phyloP scores from a whole-genome alignment of 2,888 invertebrate genomes.

The Eristalis tenax region DNA sequence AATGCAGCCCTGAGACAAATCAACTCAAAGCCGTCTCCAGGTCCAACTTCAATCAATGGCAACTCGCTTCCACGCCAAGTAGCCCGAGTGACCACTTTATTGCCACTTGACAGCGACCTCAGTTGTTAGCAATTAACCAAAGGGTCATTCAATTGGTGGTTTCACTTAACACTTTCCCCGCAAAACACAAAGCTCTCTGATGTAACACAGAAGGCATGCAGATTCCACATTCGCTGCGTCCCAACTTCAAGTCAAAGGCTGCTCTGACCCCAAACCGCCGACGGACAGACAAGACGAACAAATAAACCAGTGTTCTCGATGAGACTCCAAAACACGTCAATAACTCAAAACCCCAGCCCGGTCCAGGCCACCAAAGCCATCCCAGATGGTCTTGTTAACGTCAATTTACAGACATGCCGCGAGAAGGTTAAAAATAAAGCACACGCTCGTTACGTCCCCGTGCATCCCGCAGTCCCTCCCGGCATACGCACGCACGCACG shows the following conservation, averaged over 20 bases:
- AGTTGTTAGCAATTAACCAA: not conserved
- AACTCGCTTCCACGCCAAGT: not conserved
- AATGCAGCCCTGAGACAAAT: too few species aligned
- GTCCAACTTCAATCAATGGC: not conserved
- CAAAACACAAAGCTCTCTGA: constrained; percentile 23
- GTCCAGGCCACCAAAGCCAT: not conserved
- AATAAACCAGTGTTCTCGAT: constrained; percentile 38
- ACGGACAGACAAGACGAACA: constrained; percentile 18
- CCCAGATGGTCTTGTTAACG: constrained; percentile 61
- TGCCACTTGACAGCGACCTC: not conserved
- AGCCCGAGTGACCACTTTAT: not conserved
- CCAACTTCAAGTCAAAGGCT: constrained; percentile 11
- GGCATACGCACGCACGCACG: not conserved
- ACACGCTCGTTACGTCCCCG: constrained; percentile 59
- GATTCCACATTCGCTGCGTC: not conserved
- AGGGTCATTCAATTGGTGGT: not conserved
- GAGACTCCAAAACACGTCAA: constrained; percentile 44
- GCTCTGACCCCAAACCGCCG: constrained; percentile 37
- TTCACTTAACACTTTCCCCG: constrained; percentile 1
- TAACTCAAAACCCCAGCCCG: constrained; percentile 56
- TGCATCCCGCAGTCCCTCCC: not conserved
- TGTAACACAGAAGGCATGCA: constrained; percentile 16
- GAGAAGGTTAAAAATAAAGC: constrained; percentile 61
- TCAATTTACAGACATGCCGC: constrained; percentile 51
- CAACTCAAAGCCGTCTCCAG: not conserved